phyloP scores from a whole-genome alignment of 1,140 invertebrate genomes.

The Trissolcus basalis region DNA sequence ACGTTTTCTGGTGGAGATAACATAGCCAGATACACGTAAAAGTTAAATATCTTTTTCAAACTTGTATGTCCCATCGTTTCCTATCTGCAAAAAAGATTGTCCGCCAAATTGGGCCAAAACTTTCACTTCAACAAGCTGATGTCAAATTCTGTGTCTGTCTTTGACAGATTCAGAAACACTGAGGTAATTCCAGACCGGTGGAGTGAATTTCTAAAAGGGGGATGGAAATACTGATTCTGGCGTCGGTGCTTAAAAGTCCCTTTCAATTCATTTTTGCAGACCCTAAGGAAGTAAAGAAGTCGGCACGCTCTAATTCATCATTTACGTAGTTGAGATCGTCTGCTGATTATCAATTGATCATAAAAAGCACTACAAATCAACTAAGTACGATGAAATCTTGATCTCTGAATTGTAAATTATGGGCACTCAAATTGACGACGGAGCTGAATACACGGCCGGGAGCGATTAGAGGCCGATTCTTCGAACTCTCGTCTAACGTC shows the following conservation, averaged over 20 bases:
- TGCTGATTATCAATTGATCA: conserved; percentile 28
- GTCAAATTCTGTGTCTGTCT: no score
- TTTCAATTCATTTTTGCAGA: conserved; percentile 10
- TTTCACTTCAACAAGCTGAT: no score
- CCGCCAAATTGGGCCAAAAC: no score
- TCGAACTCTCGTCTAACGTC: conserved; percentile 43
- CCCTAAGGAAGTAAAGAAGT: conserved; percentile 15
- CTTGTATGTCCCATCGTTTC: conserved; percentile 1
- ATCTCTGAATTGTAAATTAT: conserved; percentile 53
- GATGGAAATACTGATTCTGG: no score
- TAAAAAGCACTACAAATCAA: conserved; percentile 52
- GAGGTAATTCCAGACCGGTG: no score
- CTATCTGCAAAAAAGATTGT: no score
- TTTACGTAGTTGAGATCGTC: conserved; percentile 36
- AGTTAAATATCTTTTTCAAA: conserved; percentile 35
- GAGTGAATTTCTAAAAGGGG: no score
- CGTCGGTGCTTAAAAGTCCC: conserved; percentile 5
- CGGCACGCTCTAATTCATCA: conserved; percentile 29
- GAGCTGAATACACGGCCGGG: conserved; percentile 43
- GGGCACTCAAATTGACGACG: conserved; percentile 55
- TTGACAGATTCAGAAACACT: no score
- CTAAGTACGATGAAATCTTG: conserved; percentile 48
- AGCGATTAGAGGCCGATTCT: conserved; percentile 51
- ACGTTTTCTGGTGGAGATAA: conserved; percentile 35
- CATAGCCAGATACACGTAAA: conserved; percentile 26